Evolutionary conservation across 2,888 invertebrate genomes (phyloP).

Genomic region (Blera fallax): DNA sequence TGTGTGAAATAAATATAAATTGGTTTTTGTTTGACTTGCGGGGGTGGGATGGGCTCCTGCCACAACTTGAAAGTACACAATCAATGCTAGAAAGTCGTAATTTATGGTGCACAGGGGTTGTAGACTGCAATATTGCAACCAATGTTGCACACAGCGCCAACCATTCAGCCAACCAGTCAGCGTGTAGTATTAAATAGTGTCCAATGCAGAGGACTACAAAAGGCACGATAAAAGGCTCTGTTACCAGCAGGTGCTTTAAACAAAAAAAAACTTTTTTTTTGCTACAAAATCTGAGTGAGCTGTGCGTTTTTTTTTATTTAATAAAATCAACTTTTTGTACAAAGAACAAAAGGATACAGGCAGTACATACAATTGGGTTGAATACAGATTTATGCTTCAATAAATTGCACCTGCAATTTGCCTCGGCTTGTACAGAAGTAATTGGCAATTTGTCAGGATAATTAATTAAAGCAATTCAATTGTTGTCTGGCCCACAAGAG

Average conservation of each 20-base stretch:
- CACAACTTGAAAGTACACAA: conserved; percentile 11
- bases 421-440: conserved; percentile 52
- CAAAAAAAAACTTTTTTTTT: not conserved
- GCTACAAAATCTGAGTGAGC: not conserved
- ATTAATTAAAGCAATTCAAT: conserved; percentile 46
- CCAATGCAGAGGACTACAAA: conserved; percentile 15
- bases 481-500: not conserved
- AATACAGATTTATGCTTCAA: conserved; percentile 56
- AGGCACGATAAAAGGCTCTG: conserved; percentile 23
- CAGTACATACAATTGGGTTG: conserved; percentile 3
- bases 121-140: conserved; percentile 5
- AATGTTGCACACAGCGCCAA: not conserved
- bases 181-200: conserved; percentile 1
- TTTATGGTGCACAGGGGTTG: conserved; percentile 29
- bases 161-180: no score
- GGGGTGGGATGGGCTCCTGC: not conserved
- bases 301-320: conserved; percentile 11
- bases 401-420: conserved; percentile 68
- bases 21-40: conserved; percentile 55
- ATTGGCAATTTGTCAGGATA: conserved; percentile 63
- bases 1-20: conserved; percentile 68
- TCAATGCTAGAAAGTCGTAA: conserved; percentile 54
- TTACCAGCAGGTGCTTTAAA: conserved; percentile 48
- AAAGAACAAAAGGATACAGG: conserved; percentile 7
- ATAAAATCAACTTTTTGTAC: conserved; percentile 15